Percentiles rank a stretch among this genome's conserved stretches.
phyloP scores from a whole-genome alignment of 2,113 vertebrate species.

The Ceuthmochares aereus region DNA sequence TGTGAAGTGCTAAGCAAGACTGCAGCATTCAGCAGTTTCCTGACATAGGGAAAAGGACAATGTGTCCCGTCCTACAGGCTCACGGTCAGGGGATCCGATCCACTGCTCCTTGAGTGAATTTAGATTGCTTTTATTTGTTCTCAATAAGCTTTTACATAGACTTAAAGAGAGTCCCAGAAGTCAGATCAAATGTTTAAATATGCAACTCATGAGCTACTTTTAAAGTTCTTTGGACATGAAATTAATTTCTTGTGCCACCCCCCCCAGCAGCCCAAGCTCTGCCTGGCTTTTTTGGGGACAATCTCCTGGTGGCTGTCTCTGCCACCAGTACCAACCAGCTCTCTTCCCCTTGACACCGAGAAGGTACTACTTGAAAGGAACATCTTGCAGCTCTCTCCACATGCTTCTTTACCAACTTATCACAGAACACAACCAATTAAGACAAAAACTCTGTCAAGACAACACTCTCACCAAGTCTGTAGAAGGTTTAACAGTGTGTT shows the following conservation, averaged over 20 bases:
- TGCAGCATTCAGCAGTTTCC: background rate
- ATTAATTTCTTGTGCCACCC: background rate
- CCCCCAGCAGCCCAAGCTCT: background rate
- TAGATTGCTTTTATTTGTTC: background rate
- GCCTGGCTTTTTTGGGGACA: background rate
- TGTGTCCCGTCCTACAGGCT: fast-evolving
- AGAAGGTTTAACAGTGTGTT: too few species aligned
- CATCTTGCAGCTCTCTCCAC: background rate
- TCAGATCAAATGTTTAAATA: background rate
- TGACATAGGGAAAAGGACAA: background rate
- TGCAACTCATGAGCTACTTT: conserved; percentile 2
- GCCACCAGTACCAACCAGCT: background rate
- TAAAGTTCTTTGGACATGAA: background rate
- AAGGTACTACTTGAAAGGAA: background rate
- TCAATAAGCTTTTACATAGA: background rate
- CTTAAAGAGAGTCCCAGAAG: conserved; percentile 28
- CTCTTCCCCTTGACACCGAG: fast-evolving
- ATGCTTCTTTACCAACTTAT: background rate
- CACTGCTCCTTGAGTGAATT: background rate
- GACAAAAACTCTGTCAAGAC: too few species aligned
- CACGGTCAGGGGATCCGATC: background rate
- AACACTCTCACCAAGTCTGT: too few species aligned
- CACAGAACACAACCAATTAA: too few species aligned
- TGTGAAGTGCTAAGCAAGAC: background rate
- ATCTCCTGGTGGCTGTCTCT: too few species aligned